A percentile compares a stretch with the other conserved stretches of the same genome.
These are phyloP conservation scores for Leptopilina myrica DNA, from an alignment of 2,888 invertebrate species.

Conservation along the genomic window DNA sequence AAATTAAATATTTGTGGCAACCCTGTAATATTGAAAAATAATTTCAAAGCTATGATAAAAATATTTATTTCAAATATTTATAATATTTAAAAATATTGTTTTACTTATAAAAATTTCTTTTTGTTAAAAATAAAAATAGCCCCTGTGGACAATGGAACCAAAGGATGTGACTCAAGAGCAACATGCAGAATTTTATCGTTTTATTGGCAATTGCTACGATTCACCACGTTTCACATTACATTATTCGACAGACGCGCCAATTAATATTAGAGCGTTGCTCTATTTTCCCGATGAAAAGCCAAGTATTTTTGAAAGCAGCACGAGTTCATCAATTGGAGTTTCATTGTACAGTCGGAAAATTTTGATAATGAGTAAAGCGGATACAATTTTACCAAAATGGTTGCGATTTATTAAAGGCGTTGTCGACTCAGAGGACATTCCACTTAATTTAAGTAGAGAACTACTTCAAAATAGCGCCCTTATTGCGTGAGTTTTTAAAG, in stretches of 20 bases:
- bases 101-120: slow-evolving; percentile 34
- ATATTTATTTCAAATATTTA: too few species aligned
- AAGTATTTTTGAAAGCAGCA: slow-evolving; percentile 92
- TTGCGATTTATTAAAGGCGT: slow-evolving; percentile 97
- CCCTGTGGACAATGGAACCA: slow-evolving; percentile 95
- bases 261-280: slow-evolving; percentile 92
- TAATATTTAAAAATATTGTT: slow-evolving; percentile 8
- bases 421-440: slow-evolving; percentile 99
- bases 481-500: slow-evolving; percentile 81
- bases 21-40: too few species aligned
- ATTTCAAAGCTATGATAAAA: too few species aligned
- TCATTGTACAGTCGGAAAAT: slow-evolving; percentile 95
- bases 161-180: slow-evolving; percentile 91
- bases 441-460: slow-evolving; percentile 96
- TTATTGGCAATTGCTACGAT: slow-evolving; percentile 91
- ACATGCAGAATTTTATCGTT: slow-evolving; percentile 95
- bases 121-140: slow-evolving; percentile 77
- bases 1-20: too few species aligned
- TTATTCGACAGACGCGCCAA: slow-evolving; percentile 94
- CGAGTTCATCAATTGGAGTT: slow-evolving; percentile 90
- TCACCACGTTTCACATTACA: slow-evolving; percentile 93
- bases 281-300: slow-evolving; percentile 97
- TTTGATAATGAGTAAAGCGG: slow-evolving; percentile 93
- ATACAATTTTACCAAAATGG: slow-evolving; percentile 95
- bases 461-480: slow-evolving; percentile 94